These are phyloP conservation scores for Scotopteryx bipunctaria DNA, from an alignment of 2,888 invertebrate genomes.

Conservation along the genomic window DNA sequence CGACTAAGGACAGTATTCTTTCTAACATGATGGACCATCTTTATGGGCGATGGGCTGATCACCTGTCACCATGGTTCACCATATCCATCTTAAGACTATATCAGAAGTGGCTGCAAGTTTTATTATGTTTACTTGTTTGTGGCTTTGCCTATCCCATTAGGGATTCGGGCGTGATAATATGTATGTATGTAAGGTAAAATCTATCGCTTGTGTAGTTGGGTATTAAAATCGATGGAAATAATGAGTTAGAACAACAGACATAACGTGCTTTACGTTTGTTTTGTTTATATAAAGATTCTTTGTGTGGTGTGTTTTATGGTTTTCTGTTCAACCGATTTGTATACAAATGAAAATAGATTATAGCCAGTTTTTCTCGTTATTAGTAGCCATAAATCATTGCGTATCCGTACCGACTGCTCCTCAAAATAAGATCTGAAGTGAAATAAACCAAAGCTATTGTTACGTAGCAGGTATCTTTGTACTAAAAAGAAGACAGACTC, in stretches of 20 bases:
- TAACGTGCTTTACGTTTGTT: constrained; percentile 79
- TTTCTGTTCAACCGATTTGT: constrained; percentile 83
- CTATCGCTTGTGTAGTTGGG: background rate
- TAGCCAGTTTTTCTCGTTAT: constrained; percentile 82
- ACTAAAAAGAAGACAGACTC: no score
- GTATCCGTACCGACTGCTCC: constrained; percentile 71
- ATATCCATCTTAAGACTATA: no score
- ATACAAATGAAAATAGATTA: constrained; percentile 82
- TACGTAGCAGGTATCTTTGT: no score
- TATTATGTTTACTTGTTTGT: no score
- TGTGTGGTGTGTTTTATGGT: constrained; percentile 80
- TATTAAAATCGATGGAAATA: constrained; percentile 67
- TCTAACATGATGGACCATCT: no score
- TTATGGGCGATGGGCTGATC: no score
- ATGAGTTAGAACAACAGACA: constrained; percentile 82
- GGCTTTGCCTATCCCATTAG: no score
- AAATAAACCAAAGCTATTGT: constrained; percentile 38
- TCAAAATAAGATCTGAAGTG: constrained; percentile 73
- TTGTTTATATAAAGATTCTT: constrained; percentile 65
- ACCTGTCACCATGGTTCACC: no score
- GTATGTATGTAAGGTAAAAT: no score
- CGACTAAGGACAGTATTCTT: no score
- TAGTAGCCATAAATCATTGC: constrained; percentile 79
- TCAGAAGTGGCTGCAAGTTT: no score
- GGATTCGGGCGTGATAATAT: no score